Evolutionary conservation across 1,140 invertebrate genomes (phyloP).

Genomic region (Thaumatotibia leucotreta): DNA sequence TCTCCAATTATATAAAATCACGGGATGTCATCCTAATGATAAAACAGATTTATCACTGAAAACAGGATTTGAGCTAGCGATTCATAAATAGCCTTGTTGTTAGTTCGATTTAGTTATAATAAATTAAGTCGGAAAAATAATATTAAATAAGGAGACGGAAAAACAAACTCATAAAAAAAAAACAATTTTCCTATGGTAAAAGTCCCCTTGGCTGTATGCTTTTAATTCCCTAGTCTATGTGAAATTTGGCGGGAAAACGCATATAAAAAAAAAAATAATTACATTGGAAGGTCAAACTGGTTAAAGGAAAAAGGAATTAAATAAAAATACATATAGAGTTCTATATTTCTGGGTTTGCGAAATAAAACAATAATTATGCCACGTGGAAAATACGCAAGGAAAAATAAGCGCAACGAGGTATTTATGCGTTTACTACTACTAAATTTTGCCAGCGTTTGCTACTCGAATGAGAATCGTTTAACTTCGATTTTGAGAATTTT

Average conservation of each 20-base stretch:
- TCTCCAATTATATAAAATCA: conserved; percentile 38
- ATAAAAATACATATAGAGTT: too few species aligned
- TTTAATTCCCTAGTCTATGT: background rate
- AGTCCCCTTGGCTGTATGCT: background rate
- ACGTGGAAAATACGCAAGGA: background rate
- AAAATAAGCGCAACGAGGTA: background rate
- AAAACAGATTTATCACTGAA: conserved; percentile 40
- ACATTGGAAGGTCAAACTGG: too few species aligned
- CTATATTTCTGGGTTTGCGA: too few species aligned
- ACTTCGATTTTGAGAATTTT: too few species aligned
- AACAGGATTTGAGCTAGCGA: conserved; percentile 26
- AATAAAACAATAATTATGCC: background rate
- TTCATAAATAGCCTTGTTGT: background rate
- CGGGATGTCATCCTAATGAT: conserved; percentile 42
- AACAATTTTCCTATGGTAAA: too few species aligned
- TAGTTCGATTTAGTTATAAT: background rate
- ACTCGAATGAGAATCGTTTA: too few species aligned
- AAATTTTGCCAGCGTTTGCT: too few species aligned
- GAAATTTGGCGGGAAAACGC: background rate
- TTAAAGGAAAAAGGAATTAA: background rate
- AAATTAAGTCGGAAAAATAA: background rate
- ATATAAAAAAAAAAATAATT: background rate
- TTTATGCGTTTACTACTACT: background rate
- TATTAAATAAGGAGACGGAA: background rate
- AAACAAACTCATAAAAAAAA: background rate